Evolutionary conservation across 1,140 invertebrate species (phyloP).

Genomic region (Conus betulinus): DNA sequence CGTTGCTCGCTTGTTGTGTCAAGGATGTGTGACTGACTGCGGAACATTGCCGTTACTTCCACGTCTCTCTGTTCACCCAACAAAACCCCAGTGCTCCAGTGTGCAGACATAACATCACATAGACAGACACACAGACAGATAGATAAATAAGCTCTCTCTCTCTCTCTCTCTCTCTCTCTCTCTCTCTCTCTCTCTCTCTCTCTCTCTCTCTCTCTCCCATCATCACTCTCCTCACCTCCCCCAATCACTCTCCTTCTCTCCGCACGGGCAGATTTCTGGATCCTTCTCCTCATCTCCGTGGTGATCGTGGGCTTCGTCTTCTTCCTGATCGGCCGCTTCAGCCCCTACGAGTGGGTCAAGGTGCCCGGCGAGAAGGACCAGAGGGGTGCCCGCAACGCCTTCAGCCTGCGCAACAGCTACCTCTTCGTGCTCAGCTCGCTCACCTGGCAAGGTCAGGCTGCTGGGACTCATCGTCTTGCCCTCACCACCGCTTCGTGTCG

Average conservation of each 20-base stretch:
- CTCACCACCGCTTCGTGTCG: too few species aligned
- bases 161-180: too few species aligned
- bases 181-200: too few species aligned
- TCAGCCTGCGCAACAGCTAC: conserved; percentile 54
- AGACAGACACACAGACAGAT: neutral
- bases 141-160: too few species aligned
- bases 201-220: too few species aligned
- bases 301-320: conserved; percentile 95
- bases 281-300: conserved; percentile 95
- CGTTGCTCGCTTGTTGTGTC: too few species aligned
- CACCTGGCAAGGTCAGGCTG: conserved; percentile 58
- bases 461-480: neutral
- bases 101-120: neutral
- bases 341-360: conserved; percentile 93
- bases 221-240: too few species aligned
- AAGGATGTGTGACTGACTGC: too few species aligned
- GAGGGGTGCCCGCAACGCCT: conserved; percentile 54
- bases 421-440: conserved; percentile 61
- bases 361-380: conserved; percentile 67
- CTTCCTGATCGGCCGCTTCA: conserved; percentile 91
- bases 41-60: too few species aligned
- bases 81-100: too few species aligned
- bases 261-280: conserved; percentile 85
- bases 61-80: too few species aligned
- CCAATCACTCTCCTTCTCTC: too few species aligned